Evolutionary conservation across 2,888 invertebrate genomes (phyloP), one percentile per base, ranked within the genome.

Genomic region (Mycalesis mineus): DNA sequence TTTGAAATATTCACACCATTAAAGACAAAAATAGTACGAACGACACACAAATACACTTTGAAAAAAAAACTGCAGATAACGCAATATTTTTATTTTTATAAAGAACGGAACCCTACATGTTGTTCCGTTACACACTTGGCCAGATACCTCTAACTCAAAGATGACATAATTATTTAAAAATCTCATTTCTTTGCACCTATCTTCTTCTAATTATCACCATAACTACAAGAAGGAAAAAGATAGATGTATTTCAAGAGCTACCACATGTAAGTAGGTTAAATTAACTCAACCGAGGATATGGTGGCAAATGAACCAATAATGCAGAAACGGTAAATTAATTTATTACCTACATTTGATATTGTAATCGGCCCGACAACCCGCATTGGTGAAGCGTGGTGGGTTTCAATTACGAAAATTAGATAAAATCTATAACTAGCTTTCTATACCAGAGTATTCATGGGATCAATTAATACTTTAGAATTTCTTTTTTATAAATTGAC

Each of bases 91-190:
- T n/a, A n/a, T n/a, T n/a, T 29, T 29, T 33, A 33, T 11, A 4
- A 11, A 11, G 11, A 2, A 36, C 36, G 11, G 36, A 36, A 36
- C 36, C 36, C 36, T 9, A 11, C 36, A 36, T 36, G 36, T 1
- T 11, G 11, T 11, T 36, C 36, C 22, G 22, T 36, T 11, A 11
- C 36, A 11, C 9, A 11, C 36, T 36, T 36, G 36, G 11, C 11
- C 9, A 9, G 11, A 11, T 22, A 36, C 4, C 11, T 65, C 59
- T 41, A 31, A 40, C 13, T 29, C 11, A 17, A 39, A 56, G 71
- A 78, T 82, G 75, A 79, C 76, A 77, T 81, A 80, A 83, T 82
- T 81, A 70, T 58, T 37, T 56, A 66, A 65, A 66, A 68, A 70
- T 49, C 29, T 44, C 29, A 51, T 55, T 40, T 57, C 57, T 49